Percentiles rank a stretch among this genome's conserved stretches.
phyloP scores from a whole-genome alignment of 2,888 invertebrate genomes.

The Xiphydria camelus region DNA sequence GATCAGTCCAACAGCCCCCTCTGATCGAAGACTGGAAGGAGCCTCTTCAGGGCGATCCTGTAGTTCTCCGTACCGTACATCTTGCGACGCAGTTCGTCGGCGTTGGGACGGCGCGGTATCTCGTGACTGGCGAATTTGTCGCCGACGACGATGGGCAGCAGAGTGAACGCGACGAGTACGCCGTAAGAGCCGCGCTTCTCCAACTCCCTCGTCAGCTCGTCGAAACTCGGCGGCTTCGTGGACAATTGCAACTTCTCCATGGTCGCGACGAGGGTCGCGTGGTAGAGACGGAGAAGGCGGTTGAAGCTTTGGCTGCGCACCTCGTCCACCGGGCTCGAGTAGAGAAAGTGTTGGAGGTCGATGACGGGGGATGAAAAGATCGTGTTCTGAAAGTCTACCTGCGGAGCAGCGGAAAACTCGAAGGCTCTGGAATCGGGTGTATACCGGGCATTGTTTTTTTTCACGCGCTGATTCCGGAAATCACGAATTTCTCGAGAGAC shows the following conservation, averaged over 20 bases:
- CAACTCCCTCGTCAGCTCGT: slow-evolving; percentile 10
- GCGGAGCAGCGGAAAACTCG: too few species aligned
- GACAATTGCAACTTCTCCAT: slow-evolving; percentile 2
- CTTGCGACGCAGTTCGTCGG: not conserved
- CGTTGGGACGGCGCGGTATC: not conserved
- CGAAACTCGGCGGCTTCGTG: slow-evolving; percentile 10
- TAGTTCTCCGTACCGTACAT: slow-evolving; percentile 8
- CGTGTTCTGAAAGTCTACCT: slow-evolving; percentile 8
- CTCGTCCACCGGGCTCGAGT: slow-evolving; percentile 11
- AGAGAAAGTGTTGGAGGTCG: slow-evolving; percentile 13
- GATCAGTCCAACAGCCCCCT: slow-evolving; percentile 1
- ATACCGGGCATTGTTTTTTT: not conserved
- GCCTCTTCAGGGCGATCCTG: slow-evolving; percentile 8
- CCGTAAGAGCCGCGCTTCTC: slow-evolving; percentile 6
- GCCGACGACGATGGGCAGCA: slow-evolving; percentile 5
- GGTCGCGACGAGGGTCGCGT: slow-evolving; percentile 1
- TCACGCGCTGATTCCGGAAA: not conserved
- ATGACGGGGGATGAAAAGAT: slow-evolving; percentile 9
- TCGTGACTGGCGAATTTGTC: not conserved
- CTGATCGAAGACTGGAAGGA: slow-evolving; percentile 8
- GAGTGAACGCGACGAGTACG: slow-evolving; percentile 9
- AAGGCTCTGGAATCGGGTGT: not conserved
- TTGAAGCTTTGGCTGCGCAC: slow-evolving; percentile 9
- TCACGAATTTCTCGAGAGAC: too few species aligned
- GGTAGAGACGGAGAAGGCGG: slow-evolving; percentile 6